Percentiles rank a stretch among this genome's conserved stretches.
These are phyloP conservation scores for Zygothrica quintamaculata DNA, from an alignment of 2,888 invertebrate genomes.

Conservation along the genomic window DNA sequence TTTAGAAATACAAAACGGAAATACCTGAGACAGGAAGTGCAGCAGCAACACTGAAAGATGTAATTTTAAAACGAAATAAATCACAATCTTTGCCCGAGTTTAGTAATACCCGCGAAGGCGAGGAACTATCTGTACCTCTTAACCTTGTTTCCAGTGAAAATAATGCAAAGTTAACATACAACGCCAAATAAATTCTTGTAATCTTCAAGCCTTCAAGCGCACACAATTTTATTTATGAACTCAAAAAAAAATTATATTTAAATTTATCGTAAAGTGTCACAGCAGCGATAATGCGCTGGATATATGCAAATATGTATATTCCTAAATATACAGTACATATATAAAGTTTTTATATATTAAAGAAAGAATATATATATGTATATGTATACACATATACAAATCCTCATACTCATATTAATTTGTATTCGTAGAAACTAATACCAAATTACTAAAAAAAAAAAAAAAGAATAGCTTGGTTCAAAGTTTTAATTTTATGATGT, in stretches of 20 bases:
- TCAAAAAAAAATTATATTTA: conserved; percentile 32
- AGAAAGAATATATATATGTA: neutral
- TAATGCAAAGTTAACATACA: conserved; percentile 78
- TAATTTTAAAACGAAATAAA: conserved; percentile 67
- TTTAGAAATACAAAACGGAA: conserved; percentile 66
- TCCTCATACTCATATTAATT: conserved; percentile 62
- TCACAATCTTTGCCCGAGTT: conserved; percentile 60
- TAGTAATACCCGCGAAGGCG: conserved; percentile 63
- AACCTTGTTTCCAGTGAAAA: conserved; percentile 81
- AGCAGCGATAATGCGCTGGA: conserved; percentile 14
- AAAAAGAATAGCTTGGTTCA: too few species aligned
- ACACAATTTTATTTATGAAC: conserved; percentile 70
- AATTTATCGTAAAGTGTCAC: conserved; percentile 38
- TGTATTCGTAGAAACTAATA: conserved; percentile 75
- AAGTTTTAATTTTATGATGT: conserved; percentile 67
- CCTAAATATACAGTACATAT: conserved; percentile 27
- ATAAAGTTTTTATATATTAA: neutral
- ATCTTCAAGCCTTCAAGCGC: conserved; percentile 52
- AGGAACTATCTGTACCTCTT: conserved; percentile 75
- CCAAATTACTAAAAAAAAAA: conserved; percentile 72
- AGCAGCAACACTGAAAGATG: conserved; percentile 67
- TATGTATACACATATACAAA: conserved; percentile 10
- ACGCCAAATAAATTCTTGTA: conserved; percentile 73
- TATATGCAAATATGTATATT: conserved; percentile 9
- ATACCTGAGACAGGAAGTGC: conserved; percentile 48